Base-by-base conservation (phyloP, 2,888 invertebrate genomes). In the Lutraria lutraria region DNA sequence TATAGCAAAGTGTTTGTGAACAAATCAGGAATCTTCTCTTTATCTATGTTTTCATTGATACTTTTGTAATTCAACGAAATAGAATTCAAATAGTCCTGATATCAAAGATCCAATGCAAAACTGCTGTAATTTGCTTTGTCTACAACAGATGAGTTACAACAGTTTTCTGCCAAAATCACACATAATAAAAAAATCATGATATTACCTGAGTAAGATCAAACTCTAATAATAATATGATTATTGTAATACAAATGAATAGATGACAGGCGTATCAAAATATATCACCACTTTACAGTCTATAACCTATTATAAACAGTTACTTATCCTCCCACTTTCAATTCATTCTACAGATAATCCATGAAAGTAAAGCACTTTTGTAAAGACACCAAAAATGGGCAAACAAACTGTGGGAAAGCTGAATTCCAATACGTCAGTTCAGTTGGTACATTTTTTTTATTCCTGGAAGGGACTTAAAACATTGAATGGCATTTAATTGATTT, bases 321-420 rank as follows among this genome's bases (percentile, higher is more conserved):
- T 85, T 80, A 80, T 85, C 79, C 80, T 85, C 80, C 43, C 80
- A 53, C 80, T 68, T 60, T 52, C 85, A 34, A 80, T 80, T 25
- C 85, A 79, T 79, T n/a, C 76, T 80, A 52, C 29, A 80, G 80
- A 85, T 54, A 80, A 34, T 31, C 19, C 34, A 6, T 25, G 43
- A 79, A 53, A 52, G 10, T 60, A 34, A 53, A 85, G 85, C 34
- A 34, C 25, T 80, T 85, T 15, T 4, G 85, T 85, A 85, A 85
- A 85, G 54, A 85, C 54, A 79, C 21, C 34, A 80, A 79, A 85
- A 60, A 80, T n/a, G 29, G 34, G 56, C 80, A 80, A 85, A 85
- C 63, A 80, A 29, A 13, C 68, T 53, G 54, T 76, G 31, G 63
- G 31, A 84, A 83, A 31, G 76, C 54, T 76, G 19, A 76, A 53